Base-by-base conservation (phyloP, 1,140 invertebrate genomes). In the Conus betulinus region DNA sequence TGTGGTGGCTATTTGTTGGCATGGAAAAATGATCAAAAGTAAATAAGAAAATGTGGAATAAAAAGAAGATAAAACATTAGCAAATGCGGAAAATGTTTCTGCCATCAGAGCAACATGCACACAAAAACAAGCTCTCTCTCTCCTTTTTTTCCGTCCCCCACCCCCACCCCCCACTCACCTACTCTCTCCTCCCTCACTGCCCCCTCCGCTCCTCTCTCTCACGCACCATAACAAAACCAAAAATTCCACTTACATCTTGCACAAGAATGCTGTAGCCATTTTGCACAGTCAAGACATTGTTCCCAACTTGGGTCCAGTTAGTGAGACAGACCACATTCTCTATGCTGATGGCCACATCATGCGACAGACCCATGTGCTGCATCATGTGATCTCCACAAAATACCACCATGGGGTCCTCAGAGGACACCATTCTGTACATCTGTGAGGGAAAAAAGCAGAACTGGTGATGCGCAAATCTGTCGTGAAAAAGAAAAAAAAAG, bases 301-400 rank as follows among this genome's bases (percentile, higher is more conserved):
- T 51, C 5, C 86, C 55, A 5, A 90, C 76, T 39, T 71, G 39
- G 5, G 86, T 88, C 91, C 90, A 93, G 88, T 91, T 87, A 20
- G 90, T 93, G 13, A 88, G 83, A 88, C 92, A 93, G 11, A 93
- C 25, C 11, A 87, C 67, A 5, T 23, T 84, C 8, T 90, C 89
- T 25, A 93, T 87, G 10, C 91, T 81, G 20, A 23, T 57, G 8
- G 88, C 88, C 10, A 90, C 90, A 2, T 91, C 91, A 63, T 91
- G 89, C 6, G 90, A 89, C 81, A 91, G 81, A 0, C 81, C 39
- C 91, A 93, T 92, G 53, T 87, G 87, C 60, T 88, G 74, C 13
- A 92, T 52, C 78, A 84, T 87, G n/a, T 91, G 55, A 3, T 90
- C 88, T 23, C 84, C 53, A 83, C 92, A 93, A 25, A 93, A 88